Base-by-base conservation (phyloP, 1,140 invertebrate species). In the Diuraphis noxia region DNA sequence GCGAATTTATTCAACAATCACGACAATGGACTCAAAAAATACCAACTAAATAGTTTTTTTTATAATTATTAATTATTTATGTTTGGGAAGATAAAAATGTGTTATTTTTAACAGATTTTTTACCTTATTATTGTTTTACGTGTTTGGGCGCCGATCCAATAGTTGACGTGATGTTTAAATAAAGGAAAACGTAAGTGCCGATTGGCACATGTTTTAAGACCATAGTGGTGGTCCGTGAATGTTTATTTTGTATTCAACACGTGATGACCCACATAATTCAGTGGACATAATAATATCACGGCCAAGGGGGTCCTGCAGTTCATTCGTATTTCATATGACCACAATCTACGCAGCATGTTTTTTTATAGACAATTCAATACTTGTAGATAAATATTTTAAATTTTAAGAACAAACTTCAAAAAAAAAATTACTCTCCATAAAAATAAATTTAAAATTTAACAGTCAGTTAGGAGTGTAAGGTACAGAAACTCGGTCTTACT, bases 251-350 rank as follows among this genome's bases (percentile, higher is more conserved):
- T 79, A 43, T 46, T 90, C 40, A 79, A 90, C 88, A 81, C 72
- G 72, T 90, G 88, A 90, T 81, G 88, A 90, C 72, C 72, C 43
- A 90, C 2, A 79, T 90, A 46, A 81, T 90, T 49, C 72, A 46
- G 21, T 81, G 46, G 88, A 81, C 72, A 81, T 25, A 49, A 79
- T 23, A 36, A 81, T 17, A 77, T 46, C 19, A 38, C 23, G 34
- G 9, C 88, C 88, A 23, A 43, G 56, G 87, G 34, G 63, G 88
- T 43, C 63, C 34, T n/a, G n/a, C n/a, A 38, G n/a, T 43, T 17
- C 4, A 17, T 43, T n/a, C 10, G 25, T 41, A 43, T 41, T n/a
- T 84, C 30, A n/a, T 17, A 13, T 17, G 56, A 17, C 30, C 30
- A 56, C 25, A n/a, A 72, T 72, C 56, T 72, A 72, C 13, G 25